Base-by-base conservation (phyloP, 2,797 vertebrate species). In the Hozukius guyotensis region DNA sequence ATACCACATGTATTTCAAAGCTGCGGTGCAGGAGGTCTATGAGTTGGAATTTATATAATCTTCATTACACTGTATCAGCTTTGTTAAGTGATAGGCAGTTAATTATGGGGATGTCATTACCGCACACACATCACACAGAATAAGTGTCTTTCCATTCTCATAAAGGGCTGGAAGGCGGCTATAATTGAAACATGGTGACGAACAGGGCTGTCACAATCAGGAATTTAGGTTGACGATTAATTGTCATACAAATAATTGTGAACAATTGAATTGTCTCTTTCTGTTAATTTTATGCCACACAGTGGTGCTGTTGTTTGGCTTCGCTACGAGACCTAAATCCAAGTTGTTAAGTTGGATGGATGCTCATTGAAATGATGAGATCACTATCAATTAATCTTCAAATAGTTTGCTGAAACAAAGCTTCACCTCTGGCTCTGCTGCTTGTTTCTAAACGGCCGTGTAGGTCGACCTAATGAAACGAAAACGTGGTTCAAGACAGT, bases 1-100 rank as follows among this genome's bases (percentile, higher is more conserved):
- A 42, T 49, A 68, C 60, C 3, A 61, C 11, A 75, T 66, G 31
- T 38, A 74, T 76, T 74, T 86, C n/a, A 89, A 88, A 86, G 64
- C 67, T 29, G 62, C 72, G 2, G 4, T 36, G 83, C 69, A 78
- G 81, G 63, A 78, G 84, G 77, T 78, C 88, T 60, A 22, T 27
- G 64, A 55, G 63, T 66, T 69, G 36, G 60, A 84, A 74, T 82
- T 81, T 77, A 65, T 80, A 67, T 81, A 89, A 87, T 90, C 76
- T 89, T 84, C 78, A 89, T 87, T 84, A 83, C 68, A 78, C 82
- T 72, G 55, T 27, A 88, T 81, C 53, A 73, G 82, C 82, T 82
- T 85, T 90, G 80, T 84, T 75, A 80, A 86, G 80, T 86, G 87
- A 90, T 83, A 82, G 85, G 65, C 81, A 88, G 71, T 85, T 91